phyloP scores from a whole-genome alignment of 1,140 invertebrate species.

The Brachionus rotundiformis region DNA sequence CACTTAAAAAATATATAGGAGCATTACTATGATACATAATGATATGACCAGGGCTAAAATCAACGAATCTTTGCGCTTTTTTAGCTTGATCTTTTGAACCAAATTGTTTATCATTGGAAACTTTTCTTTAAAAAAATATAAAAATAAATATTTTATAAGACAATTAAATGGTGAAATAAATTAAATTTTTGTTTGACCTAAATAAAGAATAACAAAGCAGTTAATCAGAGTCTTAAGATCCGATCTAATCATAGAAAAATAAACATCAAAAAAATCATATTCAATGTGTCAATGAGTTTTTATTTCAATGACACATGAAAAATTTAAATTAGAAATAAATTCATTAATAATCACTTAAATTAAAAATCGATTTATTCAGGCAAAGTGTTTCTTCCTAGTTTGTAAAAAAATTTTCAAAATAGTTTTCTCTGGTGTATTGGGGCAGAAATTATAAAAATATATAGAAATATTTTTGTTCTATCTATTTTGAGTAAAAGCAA shows the following conservation, averaged over 20 bases:
- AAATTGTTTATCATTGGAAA: slow-evolving; percentile 85
- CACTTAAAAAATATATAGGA: slow-evolving; percentile 79
- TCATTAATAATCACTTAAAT: not conserved
- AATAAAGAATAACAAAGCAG: not conserved
- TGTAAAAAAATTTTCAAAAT: too few species aligned
- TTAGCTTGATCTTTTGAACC: slow-evolving; percentile 85
- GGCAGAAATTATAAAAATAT: too few species aligned
- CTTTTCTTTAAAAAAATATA: slow-evolving; percentile 67
- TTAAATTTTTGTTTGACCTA: not conserved
- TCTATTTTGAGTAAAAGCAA: slow-evolving; percentile 31
- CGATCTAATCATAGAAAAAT: not conserved
- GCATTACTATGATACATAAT: slow-evolving; percentile 80
- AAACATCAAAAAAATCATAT: not conserved
- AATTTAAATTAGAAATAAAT: not conserved
- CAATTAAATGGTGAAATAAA: too few species aligned
- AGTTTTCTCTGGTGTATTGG: too few species aligned
- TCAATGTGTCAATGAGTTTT: not conserved
- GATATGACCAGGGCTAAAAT: slow-evolving; percentile 78
- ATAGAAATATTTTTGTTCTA: too few species aligned
- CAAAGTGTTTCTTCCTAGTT: not conserved
- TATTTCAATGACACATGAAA: not conserved
- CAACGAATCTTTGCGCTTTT: slow-evolving; percentile 85
- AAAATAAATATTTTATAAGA: too few species aligned
- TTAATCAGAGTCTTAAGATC: slow-evolving; percentile 1
- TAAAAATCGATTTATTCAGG: not conserved